Evolutionary conservation across 2,888 invertebrate species (phyloP), one percentile per base, ranked within the genome.

Genomic region (Ochlodes sylvanus): DNA sequence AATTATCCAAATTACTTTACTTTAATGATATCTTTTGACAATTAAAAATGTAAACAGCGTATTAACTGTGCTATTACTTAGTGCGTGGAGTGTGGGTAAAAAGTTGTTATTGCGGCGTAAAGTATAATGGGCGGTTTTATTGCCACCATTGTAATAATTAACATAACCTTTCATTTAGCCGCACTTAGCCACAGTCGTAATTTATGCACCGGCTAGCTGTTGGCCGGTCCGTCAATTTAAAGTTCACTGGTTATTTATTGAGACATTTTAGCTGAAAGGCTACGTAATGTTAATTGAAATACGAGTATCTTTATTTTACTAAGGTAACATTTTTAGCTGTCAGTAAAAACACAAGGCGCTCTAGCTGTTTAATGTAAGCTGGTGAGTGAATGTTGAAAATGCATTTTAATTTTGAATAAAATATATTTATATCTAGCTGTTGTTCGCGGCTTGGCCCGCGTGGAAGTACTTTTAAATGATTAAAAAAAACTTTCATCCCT

Each of bases 201-300:
- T 55, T 55, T 55, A 63, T 55, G 21, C 55, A 27, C 63, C n/a
- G n/a, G 54, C n/a, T 14, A 34, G n/a, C 58, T 12, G 54, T 52
- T 17, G 14, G 54, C 34, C 19, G 21, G 42, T 63, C 63, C 54
- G 15, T 63, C 54, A 63, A 55, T 63, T 38, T 63, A 63, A 62
- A 62, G 63, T 63, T 63, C 63, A 63, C 63, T 7, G 1, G 55
- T 54, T 42, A 55, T 63, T 52, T 61, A 61, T 61, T 14, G 61
- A 61, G 47, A 61, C 61, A 50, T 61, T 61, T 61, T 50, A 12
- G 15, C 50, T 21, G n/a, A 42, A 58, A 41, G 42, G 41, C 21
- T 42, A 44, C 17, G 9, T 38, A 54, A 14, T 54, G 27, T 14
- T 17, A 19, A n/a, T 4, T 9, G 7, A 47, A 6, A 17, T n/a